Evolutionary conservation across 2,797 vertebrate genomes (phyloP), one percentile per base, ranked within the genome.

Genomic region (Hoplostethus atlanticus): DNA sequence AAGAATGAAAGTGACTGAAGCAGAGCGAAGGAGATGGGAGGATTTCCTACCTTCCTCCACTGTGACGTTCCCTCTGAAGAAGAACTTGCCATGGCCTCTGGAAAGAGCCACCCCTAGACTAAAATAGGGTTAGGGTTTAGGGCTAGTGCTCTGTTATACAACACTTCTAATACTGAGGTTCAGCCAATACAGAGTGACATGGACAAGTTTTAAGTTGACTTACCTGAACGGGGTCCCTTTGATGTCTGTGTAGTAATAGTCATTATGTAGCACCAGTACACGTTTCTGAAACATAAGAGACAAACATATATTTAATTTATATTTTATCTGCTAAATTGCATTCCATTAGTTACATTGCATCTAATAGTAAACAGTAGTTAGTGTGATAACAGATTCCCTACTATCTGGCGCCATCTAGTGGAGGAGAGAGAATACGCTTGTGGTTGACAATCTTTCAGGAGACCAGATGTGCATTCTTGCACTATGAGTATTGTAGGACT

Each of bases 171-270:
- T 21, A 21, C 21, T 21, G 21, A 34, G 34, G 34, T 34, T 34
- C 4, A 34, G 34, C 31, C 31, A 34, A 34, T 34, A 34, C 31
- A 34, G 3, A 34, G 31, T 52, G 6, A 52, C 21, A 57, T 25
- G 3, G 21, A 21, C 21, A 21, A 30, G 34, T 53, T 2, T 8
- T 25, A 38, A 63, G 16, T 6, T 17, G 9, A 47, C 81, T 89
- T 95, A 99, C 98, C 98, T 99, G 95, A 99, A 99, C 21, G 98
- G 98, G 71, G 98, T 99, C 58, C 97, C 98, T 91, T 97, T 97
- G 92, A 99, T 99, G 94, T 99, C 96, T 84, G 98, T 99, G 82
- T 99, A 99, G 95, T 97, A 98, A 94, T 99, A 99, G 92, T 99
- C 97, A 91, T 98, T 98, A 90, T 97, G 97, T 94, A 99, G 94